Evolutionary conservation across 2,888 invertebrate genomes (phyloP).

Genomic region (Drosophila infuscata): DNA sequence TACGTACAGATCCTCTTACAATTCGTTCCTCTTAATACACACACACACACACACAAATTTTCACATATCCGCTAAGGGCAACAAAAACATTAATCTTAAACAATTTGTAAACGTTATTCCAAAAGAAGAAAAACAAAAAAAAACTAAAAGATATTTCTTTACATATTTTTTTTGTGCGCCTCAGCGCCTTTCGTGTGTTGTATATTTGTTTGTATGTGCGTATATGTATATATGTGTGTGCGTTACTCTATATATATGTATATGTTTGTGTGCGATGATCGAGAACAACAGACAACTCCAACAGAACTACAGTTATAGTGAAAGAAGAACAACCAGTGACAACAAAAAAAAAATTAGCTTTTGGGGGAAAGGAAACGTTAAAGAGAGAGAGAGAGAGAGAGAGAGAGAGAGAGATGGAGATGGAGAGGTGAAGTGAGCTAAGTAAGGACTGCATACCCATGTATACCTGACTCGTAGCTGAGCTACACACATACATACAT

Average conservation of each 20-base stretch:
- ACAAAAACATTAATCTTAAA: constrained; percentile 20
- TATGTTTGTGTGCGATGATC: not conserved
- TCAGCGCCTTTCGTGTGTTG: constrained; percentile 9
- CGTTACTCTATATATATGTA: not conserved
- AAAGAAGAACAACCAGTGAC: not conserved
- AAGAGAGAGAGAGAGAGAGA: not conserved
- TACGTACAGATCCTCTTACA: not conserved
- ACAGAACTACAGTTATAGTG: not conserved
- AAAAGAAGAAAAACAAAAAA: constrained; percentile 1
- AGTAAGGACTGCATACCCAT: not conserved
- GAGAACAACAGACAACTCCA: not conserved
- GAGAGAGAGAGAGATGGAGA: not conserved
- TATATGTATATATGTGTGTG: constrained; percentile 11
- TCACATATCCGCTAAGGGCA: constrained; percentile 64
- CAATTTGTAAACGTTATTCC: constrained; percentile 16
- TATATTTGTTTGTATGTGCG: constrained; percentile 25
- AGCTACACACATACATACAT: constrained; percentile 25
- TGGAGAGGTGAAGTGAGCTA: not conserved
- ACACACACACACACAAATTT: constrained; percentile 15
- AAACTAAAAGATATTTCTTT: constrained; percentile 1
- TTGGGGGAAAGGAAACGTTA: not conserved
- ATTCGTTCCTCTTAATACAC: constrained; percentile 6
- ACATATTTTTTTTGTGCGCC: constrained; percentile 8
- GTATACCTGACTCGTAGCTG: constrained; percentile 27
- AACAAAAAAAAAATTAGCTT: not conserved